Base-by-base conservation (phyloP, 1,140 invertebrate species). In the Apis cerana region DNA sequence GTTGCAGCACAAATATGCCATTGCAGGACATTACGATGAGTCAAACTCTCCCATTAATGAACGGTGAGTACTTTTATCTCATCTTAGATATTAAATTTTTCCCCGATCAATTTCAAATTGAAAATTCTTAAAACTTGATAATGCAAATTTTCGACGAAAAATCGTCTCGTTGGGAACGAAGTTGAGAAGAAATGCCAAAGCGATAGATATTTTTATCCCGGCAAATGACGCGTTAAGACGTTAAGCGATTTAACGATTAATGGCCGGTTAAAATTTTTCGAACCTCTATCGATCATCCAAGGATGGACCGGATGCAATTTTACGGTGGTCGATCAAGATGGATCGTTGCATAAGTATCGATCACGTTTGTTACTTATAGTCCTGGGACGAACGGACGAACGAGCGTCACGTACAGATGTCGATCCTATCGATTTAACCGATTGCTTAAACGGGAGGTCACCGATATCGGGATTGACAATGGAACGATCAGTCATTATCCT, bases 21-120 rank as follows among this genome's bases (percentile, higher is more conserved):
- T 54, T 92, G 62, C 90, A 89, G 56, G 91, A 93, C 43, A 89
- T 92, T 15, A 92, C 92, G 21, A 90, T 92, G 90, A 89, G 88
- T 62, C 87, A 91, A 67, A 90, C 92, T 12, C 27, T 89, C 69
- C 83, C 88, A 52, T 33, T 90, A 43, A 72, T 85, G 19, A 90
- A 89, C 82, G 88, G 92, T 93, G 75, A 92, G 90, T 48, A 15
- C 0, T 7, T 68, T 0, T 21, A 67, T 43, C 15, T 19, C 4
- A 54, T 7, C 12, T 21, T 27, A 19, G 0, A 8, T 72, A 3
- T 50, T 56, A 56, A 2, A 15, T 10, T 5, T 11, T 64, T 33
- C 1, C 9, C 17, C 4, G 2, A 64, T 19, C 1, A 7, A 7
- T 1, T 3, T 23, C 21, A 0, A 0, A 13, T 52, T 52, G 52